Base-by-base conservation (phyloP, 2,888 invertebrate species). In the Acrobeloides nanus region DNA sequence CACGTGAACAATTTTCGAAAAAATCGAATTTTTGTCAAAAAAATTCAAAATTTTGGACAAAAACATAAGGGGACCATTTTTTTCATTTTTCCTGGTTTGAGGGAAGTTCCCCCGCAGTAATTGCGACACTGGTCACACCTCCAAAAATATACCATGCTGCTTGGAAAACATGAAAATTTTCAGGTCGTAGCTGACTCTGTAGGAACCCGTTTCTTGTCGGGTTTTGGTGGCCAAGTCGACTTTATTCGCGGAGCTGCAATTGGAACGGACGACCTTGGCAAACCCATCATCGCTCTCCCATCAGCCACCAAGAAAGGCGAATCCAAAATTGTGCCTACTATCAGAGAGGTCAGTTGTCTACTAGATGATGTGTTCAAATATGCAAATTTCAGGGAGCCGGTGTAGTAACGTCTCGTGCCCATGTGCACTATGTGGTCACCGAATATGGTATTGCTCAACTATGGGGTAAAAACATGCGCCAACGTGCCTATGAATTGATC, bases 381-480 rank as follows among this genome's bases (percentile, higher is more conserved):
- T n/a, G n/a, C n/a, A n/a, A n/a, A n/a, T 46, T 75, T 75, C 17
- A 74, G 86, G 89, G 90, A 66, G 88, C 86, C 50, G 90, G 90
- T n/a, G 88, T 92, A 4, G 89, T 90, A 15, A 88, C 89, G 0
- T 83, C 86, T 0, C 81, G 90, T 56, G 89, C 87, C 0, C 90
- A 92, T 75, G 86, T 86, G 0, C 87, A 90, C 74, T 92, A 90
- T 75, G 81, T 92, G 3, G 90, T 90, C 1, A 92, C 92, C 0
- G 92, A 92, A 74, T 81, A 85, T 60, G 92, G 92, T 15, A 84
- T 90, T 59, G 90, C 90, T 0, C 80, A 83, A 48, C 78, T 92
- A 38, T 90, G 89, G 75, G 92, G 92, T 32, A 88, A 87, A 76
- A 84, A 84, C 17, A 80, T 90, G 42, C 80, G 89, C 1, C 90